phyloP scores from a whole-genome alignment of 2,113 vertebrate genomes.

The Nycticorax nycticorax region DNA sequence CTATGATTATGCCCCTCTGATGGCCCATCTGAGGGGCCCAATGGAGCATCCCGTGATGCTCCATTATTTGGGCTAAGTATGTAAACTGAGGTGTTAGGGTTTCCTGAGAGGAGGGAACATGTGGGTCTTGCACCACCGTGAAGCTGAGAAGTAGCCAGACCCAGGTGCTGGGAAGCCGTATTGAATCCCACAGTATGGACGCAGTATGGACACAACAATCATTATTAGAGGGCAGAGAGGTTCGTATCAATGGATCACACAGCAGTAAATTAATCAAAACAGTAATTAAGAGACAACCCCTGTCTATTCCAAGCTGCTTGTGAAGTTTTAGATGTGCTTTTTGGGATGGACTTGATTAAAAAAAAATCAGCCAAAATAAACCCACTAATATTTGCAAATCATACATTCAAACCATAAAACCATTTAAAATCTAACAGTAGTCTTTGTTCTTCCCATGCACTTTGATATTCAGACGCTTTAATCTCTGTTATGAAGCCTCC shows the following conservation, averaged over 20 bases:
- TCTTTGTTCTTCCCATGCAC: conserved; percentile 31
- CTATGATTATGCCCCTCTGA: background rate
- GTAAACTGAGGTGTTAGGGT: background rate
- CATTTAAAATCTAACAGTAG: background rate
- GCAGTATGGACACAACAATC: background rate
- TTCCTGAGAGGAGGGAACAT: background rate
- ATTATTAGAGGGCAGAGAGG: background rate
- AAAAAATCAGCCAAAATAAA: background rate
- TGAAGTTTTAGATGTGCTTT: background rate
- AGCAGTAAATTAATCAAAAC: background rate
- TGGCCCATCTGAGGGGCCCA: background rate
- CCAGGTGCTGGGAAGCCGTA: background rate
- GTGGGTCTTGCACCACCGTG: background rate
- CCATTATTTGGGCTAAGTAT: background rate
- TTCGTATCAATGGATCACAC: background rate
- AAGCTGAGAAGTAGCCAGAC: background rate
- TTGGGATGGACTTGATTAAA: background rate
- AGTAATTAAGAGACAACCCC: background rate
- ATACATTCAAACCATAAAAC: background rate
- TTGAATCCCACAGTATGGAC: background rate
- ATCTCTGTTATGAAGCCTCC: conserved; percentile 17
- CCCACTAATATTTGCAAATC: background rate
- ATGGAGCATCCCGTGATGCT: background rate
- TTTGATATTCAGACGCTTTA: conserved; percentile 49
- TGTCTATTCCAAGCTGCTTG: background rate